Base-by-base conservation (phyloP, 2,888 invertebrate species). In the Troides oblongomaculatus region DNA sequence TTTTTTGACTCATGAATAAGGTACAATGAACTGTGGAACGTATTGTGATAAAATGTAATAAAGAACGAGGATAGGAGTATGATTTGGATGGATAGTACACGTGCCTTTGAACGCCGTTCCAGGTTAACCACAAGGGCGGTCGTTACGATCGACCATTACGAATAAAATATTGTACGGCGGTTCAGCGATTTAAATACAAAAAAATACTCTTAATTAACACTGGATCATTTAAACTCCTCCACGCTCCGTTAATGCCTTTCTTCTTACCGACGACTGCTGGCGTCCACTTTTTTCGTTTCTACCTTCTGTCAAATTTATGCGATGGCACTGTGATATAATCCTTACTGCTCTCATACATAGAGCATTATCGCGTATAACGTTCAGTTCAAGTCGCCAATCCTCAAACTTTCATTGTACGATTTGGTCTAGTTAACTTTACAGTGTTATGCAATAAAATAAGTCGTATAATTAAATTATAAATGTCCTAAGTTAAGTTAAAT, bases 181-280 rank as follows among this genome's bases (percentile, higher is more conserved):
- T 62, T 36, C 43, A 62, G 18, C 50, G 30, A 62, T 62, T 66
- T 65, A 62, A 57, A 69, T 66, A 58, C 58, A 64, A 60, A 72
- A 70, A 72, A 64, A 72, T 64, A 67, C 43, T 39, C 25, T 73
- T 75, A 74, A 75, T 76, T 74, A 74, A 66, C 71, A 70, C 62
- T 62, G 72, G 73, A 74, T 74, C 75, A 73, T 74, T 75, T 73
- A 74, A 73, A 73, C 69, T 64, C 62, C 62, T 70, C 66, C 71
- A 72, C 70, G 70, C 64, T 72, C 64, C 68, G 69, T 73, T 66
- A 66, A 72, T 69, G 67, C 72, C 58, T 71, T 67, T 71, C 70
- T 71, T 72, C 56, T 58, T 53, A 69, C 62, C 69, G 67, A 46
- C 62, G 56, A 56, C 17, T 50, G 64, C 57, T 62, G 63, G 68